Evolutionary conservation across 2,888 invertebrate genomes (phyloP), one percentile per base, ranked within the genome.

Genomic region (Agrotis ipsilon): DNA sequence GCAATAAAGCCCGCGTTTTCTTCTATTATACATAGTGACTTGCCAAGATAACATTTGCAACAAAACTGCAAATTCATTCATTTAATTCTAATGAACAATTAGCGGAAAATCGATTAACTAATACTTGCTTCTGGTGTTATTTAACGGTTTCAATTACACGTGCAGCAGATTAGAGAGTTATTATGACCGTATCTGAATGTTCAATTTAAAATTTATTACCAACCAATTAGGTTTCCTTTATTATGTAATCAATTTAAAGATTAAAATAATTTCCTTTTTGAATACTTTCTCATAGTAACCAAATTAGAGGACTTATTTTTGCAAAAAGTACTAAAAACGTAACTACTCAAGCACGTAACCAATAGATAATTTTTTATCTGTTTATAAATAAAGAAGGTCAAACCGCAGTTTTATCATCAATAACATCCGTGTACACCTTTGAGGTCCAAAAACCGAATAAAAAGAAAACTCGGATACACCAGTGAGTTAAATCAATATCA

Each of bases 181-280:
- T 73, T 79, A 73, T 43, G 18, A 48, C 32, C 51, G 32, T 58
- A 51, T 39, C 18, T 27, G 24, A 63, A 80, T 63, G 51, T 68
- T 63, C 54, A 63, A 68, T 80, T 74, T 45, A 63, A 63, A 67
- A 63, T 67, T n/a, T n/a, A 60, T 67, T 67, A 77, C 59, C 32
- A 66, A 66, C 13, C 66, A 72, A 62, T 59, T 51, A 43, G 0
- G 32, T 59, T 60, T 54, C n/a, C 24, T 52, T 24, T 54, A 49
- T 61, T 52, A 48, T 13, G 43, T 65, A 62, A 58, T 61, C 51
- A 77, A 51, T 70, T 57, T 43, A 49, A 49, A 77, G 4, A 68
- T 46, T 49, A 39, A 13, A 57, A n/a, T 39, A 19, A 24, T 27
- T 6, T n/a, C 49, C 43, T 71, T 13, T 46, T n/a, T 18, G 21